These are phyloP conservation scores for Pseudococcus jackbeardsleyi DNA, from an alignment of 2,888 invertebrate species.

Conservation along the genomic window DNA sequence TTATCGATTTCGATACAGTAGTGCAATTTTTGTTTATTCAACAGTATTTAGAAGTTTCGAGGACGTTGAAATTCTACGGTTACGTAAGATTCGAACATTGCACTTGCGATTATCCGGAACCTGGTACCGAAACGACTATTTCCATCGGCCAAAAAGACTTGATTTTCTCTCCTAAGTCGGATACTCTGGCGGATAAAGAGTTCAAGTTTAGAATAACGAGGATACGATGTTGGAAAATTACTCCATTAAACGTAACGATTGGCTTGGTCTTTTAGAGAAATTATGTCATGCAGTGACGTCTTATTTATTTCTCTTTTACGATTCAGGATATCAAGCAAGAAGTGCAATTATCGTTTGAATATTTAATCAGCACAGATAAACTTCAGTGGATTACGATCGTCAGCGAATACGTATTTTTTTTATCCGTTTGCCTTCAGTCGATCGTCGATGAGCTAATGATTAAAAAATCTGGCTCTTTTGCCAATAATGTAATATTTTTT, in stretches of 20 bases:
- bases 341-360: conserved; percentile 93
- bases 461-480: conserved; percentile 77
- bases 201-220: conserved; percentile 88
- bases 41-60: conserved; percentile 88
- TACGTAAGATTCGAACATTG: conserved; percentile 85
- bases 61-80: conserved; percentile 89
- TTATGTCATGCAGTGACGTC: background rate
- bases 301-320: background rate
- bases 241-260: conserved; percentile 80
- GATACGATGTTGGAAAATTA: conserved; percentile 98
- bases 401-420: conserved; percentile 92
- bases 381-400: conserved; percentile 94
- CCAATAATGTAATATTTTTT: conserved; percentile 69
- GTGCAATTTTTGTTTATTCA: conserved; percentile 66
- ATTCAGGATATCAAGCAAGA: conserved; percentile 48
- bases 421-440: conserved; percentile 93
- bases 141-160: conserved; percentile 90
- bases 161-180: conserved; percentile 76
- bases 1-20: background rate
- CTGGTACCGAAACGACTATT: conserved; percentile 79
- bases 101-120: conserved; percentile 81
- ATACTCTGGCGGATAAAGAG: conserved; percentile 79
- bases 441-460: conserved; percentile 94
- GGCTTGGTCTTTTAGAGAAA: background rate
- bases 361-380: conserved; percentile 90